Evolutionary conservation across 2,113 vertebrate species (phyloP), one percentile per base, ranked within the genome.

Genomic region (Caranx ignobilis): DNA sequence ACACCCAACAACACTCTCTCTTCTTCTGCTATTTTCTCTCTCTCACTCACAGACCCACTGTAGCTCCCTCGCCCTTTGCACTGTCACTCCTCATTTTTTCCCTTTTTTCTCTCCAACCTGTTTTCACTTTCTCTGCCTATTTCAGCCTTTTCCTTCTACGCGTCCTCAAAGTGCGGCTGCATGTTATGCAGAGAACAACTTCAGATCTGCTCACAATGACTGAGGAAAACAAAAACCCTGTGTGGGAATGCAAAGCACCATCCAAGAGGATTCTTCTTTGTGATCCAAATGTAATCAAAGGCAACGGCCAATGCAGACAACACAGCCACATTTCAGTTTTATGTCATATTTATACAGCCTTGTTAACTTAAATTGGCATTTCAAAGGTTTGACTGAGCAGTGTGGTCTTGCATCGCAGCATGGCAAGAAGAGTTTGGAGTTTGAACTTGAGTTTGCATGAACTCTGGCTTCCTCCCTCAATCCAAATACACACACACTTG

Each of bases 91-190:
- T n/a, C 21, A 47, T 65, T 75, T 79, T 71, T 67, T 81, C 32
- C 48, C 34, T 56, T 35, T 37, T 47, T 45, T 70, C 45, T 35
- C 61, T 50, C 35, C 41, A 5, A 31, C 72, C 16, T 39, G 77
- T 71, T 73, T 73, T 74, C 82, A 34, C 31, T 61, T 32, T 13
- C 57, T 41, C 11, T 56, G 59, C 21, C n/a, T 69, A 71, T 79
- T 77, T 76, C 26, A 66, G 21, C 79, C 54, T 37, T 31, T 18
- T 65, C 26, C 21, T 13, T 32, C 48, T 4, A 18, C 15, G 15
- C 43, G 37, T 32, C 16, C 11, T 75, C 4, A 39, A 55, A 69
- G 34, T 11, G 39, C 16, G 37, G 32, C 10, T 65, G 34, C 37
- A 50, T 62, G 63, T 62, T 32, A 37, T 19, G 26, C 18, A 52